A percentile compares a stretch with the other conserved stretches of the same genome.
Evolutionary conservation across 2,113 vertebrate species (phyloP).

Genomic region (Fulmarus glacialis): DNA sequence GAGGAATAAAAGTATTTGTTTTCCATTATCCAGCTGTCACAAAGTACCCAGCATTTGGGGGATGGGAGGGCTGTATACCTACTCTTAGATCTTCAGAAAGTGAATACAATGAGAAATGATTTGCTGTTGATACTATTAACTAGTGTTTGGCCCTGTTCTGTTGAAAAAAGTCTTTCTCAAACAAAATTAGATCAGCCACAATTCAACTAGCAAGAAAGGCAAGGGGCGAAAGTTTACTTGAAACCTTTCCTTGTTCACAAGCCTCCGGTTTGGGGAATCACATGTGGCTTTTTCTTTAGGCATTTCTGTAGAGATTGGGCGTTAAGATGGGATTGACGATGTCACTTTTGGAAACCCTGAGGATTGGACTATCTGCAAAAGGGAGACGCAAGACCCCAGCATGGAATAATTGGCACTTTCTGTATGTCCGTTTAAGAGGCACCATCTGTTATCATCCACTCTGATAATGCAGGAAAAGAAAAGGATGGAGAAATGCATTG

Average conservation of each 20-base stretch:
- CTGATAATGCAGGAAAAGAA: neutral
- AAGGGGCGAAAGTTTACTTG: neutral
- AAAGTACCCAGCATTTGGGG: neutral
- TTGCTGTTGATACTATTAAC: neutral
- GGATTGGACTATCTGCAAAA: neutral
- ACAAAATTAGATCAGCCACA: neutral
- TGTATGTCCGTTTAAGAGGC: rapidly evolving
- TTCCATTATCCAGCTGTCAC: neutral
- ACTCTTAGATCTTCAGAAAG: neutral
- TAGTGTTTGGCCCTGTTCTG: neutral
- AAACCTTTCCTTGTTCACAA: neutral
- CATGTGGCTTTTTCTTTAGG: neutral
- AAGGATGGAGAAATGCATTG: neutral
- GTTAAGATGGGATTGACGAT: neutral
- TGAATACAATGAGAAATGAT: neutral
- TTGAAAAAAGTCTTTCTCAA: neutral
- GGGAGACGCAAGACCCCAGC: neutral
- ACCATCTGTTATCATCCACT: neutral
- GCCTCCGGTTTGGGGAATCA: neutral
- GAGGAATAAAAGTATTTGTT: neutral
- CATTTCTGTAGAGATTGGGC: neutral
- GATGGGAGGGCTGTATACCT: neutral
- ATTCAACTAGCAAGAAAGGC: neutral
- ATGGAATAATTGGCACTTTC: neutral
- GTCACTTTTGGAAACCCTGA: neutral